These are phyloP conservation scores for Rambutsinella grinnellia DNA, from an alignment of 2,888 invertebrate species.

Conservation along the genomic window DNA sequence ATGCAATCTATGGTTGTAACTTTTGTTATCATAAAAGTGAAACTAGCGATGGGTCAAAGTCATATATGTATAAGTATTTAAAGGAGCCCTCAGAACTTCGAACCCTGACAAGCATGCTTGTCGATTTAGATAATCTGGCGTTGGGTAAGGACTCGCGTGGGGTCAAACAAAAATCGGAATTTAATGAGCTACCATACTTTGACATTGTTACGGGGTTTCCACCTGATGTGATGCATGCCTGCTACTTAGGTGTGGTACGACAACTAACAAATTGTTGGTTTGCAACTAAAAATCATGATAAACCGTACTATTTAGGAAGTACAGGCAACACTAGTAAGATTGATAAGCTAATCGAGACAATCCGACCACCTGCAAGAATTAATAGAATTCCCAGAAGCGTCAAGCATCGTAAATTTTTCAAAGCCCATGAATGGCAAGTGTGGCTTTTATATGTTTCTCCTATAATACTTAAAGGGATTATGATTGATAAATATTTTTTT, in stretches of 20 bases:
- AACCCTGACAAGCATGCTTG: too few species aligned
- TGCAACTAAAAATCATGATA: background rate
- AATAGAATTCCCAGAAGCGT: background rate
- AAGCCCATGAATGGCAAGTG: constrained; percentile 1
- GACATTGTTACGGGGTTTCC: background rate
- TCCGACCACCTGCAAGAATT: background rate
- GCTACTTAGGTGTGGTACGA: background rate
- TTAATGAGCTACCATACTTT: background rate
- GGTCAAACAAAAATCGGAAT: too few species aligned
- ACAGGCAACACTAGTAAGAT: background rate
- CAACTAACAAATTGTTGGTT: background rate
- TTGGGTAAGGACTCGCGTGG: too few species aligned
- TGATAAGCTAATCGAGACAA: background rate
- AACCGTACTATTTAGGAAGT: background rate
- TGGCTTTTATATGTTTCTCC: background rate
- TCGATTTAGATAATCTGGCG: too few species aligned
- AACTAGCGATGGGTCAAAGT: background rate
- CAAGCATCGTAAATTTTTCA: background rate
- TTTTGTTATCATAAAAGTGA: constrained; percentile 1
- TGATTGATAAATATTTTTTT: too few species aligned
- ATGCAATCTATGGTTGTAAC: background rate
- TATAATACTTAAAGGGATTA: background rate
- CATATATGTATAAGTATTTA: too few species aligned
- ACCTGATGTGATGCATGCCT: background rate
- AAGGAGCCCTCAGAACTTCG: too few species aligned